A percentile compares a stretch with the other conserved stretches of the same genome.
These are phyloP conservation scores for Selenia dentaria DNA, from an alignment of 2,888 invertebrate genomes.

Conservation along the genomic window DNA sequence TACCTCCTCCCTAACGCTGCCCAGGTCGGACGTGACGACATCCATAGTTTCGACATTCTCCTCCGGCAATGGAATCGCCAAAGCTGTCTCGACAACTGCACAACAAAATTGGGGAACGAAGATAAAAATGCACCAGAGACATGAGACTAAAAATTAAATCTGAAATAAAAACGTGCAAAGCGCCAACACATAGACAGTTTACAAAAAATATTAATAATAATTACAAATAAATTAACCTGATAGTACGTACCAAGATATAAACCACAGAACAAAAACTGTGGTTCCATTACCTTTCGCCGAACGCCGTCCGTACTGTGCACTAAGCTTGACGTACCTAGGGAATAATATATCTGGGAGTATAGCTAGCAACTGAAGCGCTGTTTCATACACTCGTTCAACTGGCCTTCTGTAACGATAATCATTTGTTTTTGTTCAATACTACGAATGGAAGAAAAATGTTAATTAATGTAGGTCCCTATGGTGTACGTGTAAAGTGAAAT, in stretches of 20 bases:
- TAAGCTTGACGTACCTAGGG: slow-evolving; percentile 37
- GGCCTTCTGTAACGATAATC: slow-evolving; percentile 64
- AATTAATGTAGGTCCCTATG: too few species aligned
- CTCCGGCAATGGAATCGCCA: slow-evolving; percentile 35
- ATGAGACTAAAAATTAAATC: too few species aligned
- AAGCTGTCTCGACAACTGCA: slow-evolving; percentile 48
- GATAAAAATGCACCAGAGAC: slow-evolving; percentile 50
- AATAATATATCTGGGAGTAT: slow-evolving; percentile 36
- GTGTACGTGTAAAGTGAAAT: too few species aligned
- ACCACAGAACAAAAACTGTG: too few species aligned
- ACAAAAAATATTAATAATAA: too few species aligned
- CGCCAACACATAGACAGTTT: slow-evolving; percentile 6
- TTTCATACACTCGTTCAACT: slow-evolving; percentile 39
- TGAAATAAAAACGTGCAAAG: too few species aligned
- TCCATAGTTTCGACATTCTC: slow-evolving; percentile 48
- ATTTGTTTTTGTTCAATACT: slow-evolving; percentile 28
- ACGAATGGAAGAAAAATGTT: too few species aligned
- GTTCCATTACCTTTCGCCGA: slow-evolving; percentile 41
- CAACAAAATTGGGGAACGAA: slow-evolving; percentile 48
- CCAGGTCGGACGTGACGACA: slow-evolving; percentile 33
- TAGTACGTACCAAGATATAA: slow-evolving; percentile 51
- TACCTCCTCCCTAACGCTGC: slow-evolving; percentile 32
- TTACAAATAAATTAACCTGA: slow-evolving; percentile 9
- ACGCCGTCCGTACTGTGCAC: slow-evolving; percentile 32
- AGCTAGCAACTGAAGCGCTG: slow-evolving; percentile 41